Evolutionary conservation across 1,140 invertebrate genomes (phyloP).

Genomic region (Lasioglossum baleicum): DNA sequence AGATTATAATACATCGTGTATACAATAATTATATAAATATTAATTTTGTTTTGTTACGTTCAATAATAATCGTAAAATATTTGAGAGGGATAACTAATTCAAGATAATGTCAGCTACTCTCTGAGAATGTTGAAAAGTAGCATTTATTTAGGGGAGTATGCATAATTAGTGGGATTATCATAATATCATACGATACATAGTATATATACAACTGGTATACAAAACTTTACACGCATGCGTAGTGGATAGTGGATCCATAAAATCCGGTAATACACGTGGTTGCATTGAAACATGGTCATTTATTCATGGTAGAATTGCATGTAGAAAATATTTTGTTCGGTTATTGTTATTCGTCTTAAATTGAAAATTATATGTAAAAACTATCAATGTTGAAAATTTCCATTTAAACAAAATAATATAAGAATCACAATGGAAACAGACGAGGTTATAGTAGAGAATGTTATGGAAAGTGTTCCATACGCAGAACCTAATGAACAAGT

Average conservation of each 20-base stretch:
- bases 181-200: no score
- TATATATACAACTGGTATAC: no score
- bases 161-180: no score
- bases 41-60: not conserved
- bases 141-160: no score
- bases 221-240: not conserved
- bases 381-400: not conserved
- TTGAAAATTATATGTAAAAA: not conserved
- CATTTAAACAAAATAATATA: not conserved
- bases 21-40: not conserved
- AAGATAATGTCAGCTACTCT: not conserved
- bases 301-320: not conserved
- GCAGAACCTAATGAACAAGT: not conserved
- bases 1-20: no score
- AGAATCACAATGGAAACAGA: constrained; percentile 9
- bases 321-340: not conserved
- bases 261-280: not conserved
- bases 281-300: not conserved
- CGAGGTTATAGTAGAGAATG: constrained; percentile 17
- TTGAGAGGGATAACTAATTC: no score
- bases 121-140: not conserved
- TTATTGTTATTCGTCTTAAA: not conserved
- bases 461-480: not conserved
- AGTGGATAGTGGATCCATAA: not conserved
- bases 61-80: not conserved